These are phyloP conservation scores for Hydrotaea cyrtoneurina DNA, from an alignment of 2,888 invertebrate species.

Conservation along the genomic window DNA sequence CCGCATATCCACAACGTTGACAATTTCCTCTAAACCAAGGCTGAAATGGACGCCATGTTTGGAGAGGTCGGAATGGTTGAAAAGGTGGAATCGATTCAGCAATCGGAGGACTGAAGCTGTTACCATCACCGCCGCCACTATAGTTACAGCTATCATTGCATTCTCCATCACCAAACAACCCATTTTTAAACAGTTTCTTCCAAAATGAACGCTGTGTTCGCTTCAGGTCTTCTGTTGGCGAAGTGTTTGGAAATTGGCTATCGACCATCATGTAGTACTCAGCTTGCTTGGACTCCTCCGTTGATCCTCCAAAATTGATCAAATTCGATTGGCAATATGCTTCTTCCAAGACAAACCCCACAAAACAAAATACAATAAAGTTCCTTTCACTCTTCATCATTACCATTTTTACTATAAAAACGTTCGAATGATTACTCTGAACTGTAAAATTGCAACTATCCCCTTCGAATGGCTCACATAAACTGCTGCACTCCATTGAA, in stretches of 20 bases:
- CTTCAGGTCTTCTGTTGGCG: conserved; percentile 57
- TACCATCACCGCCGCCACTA: conserved; percentile 38
- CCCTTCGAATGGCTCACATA: not conserved
- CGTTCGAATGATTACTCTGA: not conserved
- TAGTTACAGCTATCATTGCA: conserved; percentile 46
- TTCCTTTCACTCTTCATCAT: not conserved
- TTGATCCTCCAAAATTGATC: conserved; percentile 55
- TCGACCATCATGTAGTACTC: conserved; percentile 61
- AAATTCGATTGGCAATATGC: conserved; percentile 39
- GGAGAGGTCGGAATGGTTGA: conserved; percentile 37
- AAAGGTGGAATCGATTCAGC: conserved; percentile 2
- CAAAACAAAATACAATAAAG: not conserved
- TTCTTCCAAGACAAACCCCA: not conserved
- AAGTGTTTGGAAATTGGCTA: conserved; percentile 36
- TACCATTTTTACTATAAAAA: not conserved
- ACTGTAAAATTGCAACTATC: not conserved
- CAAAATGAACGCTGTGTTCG: conserved; percentile 64
- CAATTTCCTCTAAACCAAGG: conserved; percentile 45
- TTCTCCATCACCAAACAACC: conserved; percentile 36
- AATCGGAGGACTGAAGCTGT: not conserved
- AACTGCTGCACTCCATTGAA: not conserved
- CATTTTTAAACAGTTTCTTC: conserved; percentile 57
- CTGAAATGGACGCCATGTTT: conserved; percentile 36
- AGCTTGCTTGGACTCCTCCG: conserved; percentile 43
- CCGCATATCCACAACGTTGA: not conserved